phyloP scores from a whole-genome alignment of 2,113 vertebrate genomes.

The Gila orcuttii region DNA sequence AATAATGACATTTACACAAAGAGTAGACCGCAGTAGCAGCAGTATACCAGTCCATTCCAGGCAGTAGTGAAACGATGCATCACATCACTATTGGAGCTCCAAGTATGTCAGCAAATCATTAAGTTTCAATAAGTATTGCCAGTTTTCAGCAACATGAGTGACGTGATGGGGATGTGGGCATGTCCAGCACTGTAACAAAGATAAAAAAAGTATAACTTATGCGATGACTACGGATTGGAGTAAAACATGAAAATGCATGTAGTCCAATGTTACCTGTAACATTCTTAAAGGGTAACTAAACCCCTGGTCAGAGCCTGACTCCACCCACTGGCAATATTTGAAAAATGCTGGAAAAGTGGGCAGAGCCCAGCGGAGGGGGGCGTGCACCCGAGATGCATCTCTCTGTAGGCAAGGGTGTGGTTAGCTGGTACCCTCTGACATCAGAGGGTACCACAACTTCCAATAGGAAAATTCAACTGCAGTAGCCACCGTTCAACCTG shows the following conservation, averaged over 20 bases:
- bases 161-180: neutral
- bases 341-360: too few relatives aligned
- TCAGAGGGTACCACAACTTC: too few relatives aligned
- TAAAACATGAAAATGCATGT: neutral
- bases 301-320: too few relatives aligned
- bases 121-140: neutral
- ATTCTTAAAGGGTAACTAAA: neutral
- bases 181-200: neutral
- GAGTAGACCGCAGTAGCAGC: neutral
- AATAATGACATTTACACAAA: constrained; percentile 38
- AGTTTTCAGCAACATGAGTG: neutral
- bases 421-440: too few relatives aligned
- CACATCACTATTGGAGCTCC: neutral
- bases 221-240: neutral
- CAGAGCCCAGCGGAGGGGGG: too few relatives aligned
- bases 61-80: neutral
- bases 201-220: neutral
- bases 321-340: too few relatives aligned
- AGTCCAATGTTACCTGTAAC: neutral
- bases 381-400: too few relatives aligned
- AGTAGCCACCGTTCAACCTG: too few relatives aligned
- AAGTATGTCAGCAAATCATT: neutral
- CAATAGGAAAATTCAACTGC: too few relatives aligned
- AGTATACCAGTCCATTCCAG: neutral
- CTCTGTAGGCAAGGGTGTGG: too few relatives aligned